These are phyloP conservation scores for Mechanitis mazaeus DNA, from an alignment of 2,888 invertebrate species.

Conservation along the genomic window DNA sequence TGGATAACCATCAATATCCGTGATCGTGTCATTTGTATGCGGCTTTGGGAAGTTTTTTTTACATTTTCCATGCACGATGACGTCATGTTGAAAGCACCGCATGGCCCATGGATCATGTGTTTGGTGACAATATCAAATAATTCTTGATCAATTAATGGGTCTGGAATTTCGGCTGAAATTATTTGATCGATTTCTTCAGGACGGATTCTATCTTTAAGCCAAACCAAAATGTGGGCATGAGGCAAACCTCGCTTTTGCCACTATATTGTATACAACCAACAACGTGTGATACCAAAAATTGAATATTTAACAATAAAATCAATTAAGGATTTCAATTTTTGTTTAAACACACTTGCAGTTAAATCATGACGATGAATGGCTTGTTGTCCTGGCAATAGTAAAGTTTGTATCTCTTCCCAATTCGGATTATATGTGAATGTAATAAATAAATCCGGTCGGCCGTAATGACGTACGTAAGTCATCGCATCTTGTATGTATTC, in stretches of 20 bases:
- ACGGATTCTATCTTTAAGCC: slow-evolving; percentile 14
- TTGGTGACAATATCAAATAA: slow-evolving; percentile 13
- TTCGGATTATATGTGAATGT: not conserved
- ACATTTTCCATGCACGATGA: slow-evolving; percentile 16
- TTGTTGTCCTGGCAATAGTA: slow-evolving; percentile 19
- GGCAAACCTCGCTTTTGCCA: too few relatives aligned
- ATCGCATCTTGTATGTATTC: slow-evolving; percentile 32
- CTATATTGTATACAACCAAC: too few relatives aligned
- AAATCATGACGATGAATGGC: slow-evolving; percentile 36
- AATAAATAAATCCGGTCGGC: too few relatives aligned
- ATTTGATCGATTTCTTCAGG: slow-evolving; percentile 21
- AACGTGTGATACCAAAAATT: too few relatives aligned
- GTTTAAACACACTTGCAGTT: slow-evolving; percentile 26
- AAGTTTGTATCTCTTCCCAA: slow-evolving; percentile 32
- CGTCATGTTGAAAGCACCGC: slow-evolving; percentile 21
- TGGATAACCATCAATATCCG: slow-evolving; percentile 24
- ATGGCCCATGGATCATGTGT: slow-evolving; percentile 15
- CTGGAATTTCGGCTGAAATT: slow-evolving; percentile 7
- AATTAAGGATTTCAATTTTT: slow-evolving; percentile 22
- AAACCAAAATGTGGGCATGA: not conserved
- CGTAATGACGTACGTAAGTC: too few relatives aligned
- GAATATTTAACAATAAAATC: too few relatives aligned
- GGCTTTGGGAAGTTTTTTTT: slow-evolving; percentile 13
- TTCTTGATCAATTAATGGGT: not conserved
- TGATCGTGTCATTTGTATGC: slow-evolving; percentile 7